Conservation (phyloP, 2,113 vertebrate genomes). For the Urocolius indicus region DNA sequence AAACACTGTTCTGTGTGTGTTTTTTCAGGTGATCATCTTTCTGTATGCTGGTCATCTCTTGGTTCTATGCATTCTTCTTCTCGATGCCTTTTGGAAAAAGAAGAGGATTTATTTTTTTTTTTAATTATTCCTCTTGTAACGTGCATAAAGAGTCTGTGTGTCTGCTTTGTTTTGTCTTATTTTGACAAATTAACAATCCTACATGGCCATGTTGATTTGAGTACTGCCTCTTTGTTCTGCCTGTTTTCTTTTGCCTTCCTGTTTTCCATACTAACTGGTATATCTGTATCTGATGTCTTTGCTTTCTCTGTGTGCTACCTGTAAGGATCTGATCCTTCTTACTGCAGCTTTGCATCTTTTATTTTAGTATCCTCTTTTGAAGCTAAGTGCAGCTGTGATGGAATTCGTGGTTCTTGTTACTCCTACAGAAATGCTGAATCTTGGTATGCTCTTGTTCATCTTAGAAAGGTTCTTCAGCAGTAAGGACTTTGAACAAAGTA, state of each 20-base stretch:
- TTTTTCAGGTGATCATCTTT: not conserved
- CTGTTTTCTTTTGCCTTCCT: not conserved
- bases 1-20: not conserved
- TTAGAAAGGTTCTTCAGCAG: not conserved
- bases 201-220: not conserved
- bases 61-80: not conserved
- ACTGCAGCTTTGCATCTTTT: not conserved
- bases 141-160: fast-evolving
- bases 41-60: not conserved
- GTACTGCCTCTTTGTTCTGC: not conserved
- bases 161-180: not conserved
- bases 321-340: not conserved
- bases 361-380: not conserved
- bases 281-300: not conserved
- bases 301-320: not conserved
- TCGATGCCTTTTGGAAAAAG: not conserved
- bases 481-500: not conserved
- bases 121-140: not conserved
- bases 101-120: not conserved
- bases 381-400: not conserved
- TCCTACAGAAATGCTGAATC: not conserved
- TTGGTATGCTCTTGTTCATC: not conserved
- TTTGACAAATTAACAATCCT: not conserved
- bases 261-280: not conserved
- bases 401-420: not conserved